phyloP scores from a whole-genome alignment of 1,140 invertebrate species.

The Stegodyphus mimosarum region DNA sequence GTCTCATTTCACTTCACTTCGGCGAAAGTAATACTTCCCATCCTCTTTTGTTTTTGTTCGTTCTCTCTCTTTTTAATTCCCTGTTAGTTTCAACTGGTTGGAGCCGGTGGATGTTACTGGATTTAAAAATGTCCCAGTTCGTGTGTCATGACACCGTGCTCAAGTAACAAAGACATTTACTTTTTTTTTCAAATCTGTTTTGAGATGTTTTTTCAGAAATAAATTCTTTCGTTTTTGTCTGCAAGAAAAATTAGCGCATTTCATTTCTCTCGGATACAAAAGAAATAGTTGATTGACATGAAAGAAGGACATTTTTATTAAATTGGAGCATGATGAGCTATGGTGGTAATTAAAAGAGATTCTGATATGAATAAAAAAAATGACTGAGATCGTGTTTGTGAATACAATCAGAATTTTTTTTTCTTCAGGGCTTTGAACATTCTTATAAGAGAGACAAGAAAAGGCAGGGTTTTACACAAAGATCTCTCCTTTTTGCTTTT shows the following conservation, averaged over 20 bases:
- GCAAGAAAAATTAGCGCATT: not conserved
- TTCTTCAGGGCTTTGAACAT: no score
- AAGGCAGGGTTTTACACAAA: no score
- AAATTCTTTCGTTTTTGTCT: conserved; percentile 3
- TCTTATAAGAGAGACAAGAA: no score
- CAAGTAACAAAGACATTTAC: not conserved
- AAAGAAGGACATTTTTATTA: conserved; percentile 16
- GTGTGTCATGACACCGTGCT: conserved; percentile 10
- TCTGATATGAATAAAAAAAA: conserved; percentile 23
- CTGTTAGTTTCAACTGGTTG: conserved; percentile 26
- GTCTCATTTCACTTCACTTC: conserved; percentile 32
- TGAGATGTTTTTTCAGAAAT: not conserved
- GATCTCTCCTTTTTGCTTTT: no score
- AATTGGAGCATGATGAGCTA: not conserved
- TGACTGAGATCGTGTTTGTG: not conserved
- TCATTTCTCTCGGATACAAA: not conserved
- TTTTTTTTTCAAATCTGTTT: not conserved
- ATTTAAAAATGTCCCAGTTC: conserved; percentile 1
- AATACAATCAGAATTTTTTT: no score
- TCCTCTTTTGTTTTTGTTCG: not conserved
- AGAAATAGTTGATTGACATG: not conserved
- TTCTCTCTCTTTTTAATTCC: not conserved
- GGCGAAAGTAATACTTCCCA: not conserved
- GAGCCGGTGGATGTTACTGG: conserved; percentile 17
- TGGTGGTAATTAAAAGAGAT: conserved; percentile 24